Evolutionary conservation across 2,888 invertebrate genomes (phyloP).

Genomic region (Halictus ligatus): DNA sequence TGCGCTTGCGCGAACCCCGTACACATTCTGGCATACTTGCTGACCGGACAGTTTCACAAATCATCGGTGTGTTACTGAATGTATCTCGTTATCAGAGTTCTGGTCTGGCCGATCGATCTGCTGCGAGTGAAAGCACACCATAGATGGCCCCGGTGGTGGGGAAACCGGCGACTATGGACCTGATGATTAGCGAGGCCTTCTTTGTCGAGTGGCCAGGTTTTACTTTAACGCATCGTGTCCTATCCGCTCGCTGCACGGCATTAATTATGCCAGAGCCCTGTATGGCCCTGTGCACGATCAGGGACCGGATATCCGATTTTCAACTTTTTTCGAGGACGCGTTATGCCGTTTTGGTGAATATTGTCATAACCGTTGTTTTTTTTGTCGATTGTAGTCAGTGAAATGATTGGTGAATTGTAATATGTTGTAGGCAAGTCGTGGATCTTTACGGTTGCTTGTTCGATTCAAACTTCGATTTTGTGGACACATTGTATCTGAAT

Average conservation of each 20-base stretch:
- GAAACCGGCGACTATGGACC: neutral
- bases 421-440: neutral
- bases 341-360: neutral
- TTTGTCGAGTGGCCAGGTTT: constrained; percentile 3
- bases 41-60: constrained; percentile 77
- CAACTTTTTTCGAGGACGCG: neutral
- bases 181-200: constrained; percentile 38
- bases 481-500: too few relatives aligned
- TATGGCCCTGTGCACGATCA: neutral
- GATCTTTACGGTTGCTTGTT: too few relatives aligned
- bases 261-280: constrained; percentile 5
- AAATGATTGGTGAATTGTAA: neutral
- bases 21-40: constrained; percentile 73
- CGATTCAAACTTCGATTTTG: too few relatives aligned
- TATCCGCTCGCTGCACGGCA: neutral
- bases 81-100: constrained; percentile 67
- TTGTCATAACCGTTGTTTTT: too few relatives aligned
- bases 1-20: constrained; percentile 79
- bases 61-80: constrained; percentile 74
- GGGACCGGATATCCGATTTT: neutral
- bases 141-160: constrained; percentile 43
- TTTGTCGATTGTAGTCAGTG: neutral
- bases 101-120: constrained; percentile 61
- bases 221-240: neutral
- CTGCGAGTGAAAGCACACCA: constrained; percentile 55